Evolutionary conservation across 53 echinoderm and acorn worm species (phyloP), one percentile per base, ranked within the genome.

Genomic region (Glandiceps talaboti): DNA sequence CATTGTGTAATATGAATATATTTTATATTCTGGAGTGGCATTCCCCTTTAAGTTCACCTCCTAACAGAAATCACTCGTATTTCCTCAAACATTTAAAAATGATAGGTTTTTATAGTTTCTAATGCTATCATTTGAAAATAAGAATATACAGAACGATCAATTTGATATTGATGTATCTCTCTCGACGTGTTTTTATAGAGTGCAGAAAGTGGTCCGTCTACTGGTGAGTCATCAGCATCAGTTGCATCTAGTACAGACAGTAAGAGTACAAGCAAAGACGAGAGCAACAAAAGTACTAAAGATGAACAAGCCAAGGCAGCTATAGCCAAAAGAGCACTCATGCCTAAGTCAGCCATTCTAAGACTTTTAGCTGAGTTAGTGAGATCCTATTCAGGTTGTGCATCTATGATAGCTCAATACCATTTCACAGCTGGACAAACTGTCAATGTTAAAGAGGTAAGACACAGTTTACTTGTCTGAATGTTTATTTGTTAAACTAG

Each of bases 301-400:
- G 86, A 89, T 10, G 88, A 86, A 28, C 31, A 80, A 1, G 81
- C 91, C 31, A 92, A 92, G 87, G 84, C 77, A 77, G 64, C 64
- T 45, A 20, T 20, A 20, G 64, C 64, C 6, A 6, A 12, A 45
- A 95, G 92, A 75, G 85, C 90, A 0, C 92, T 95, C 64, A 80
- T 95, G 77, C 90, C 95, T 27, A 95, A 95, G 87, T 95, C 95
- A 0, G 84, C 92, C 64, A 89, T 92, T 75, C 72, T 95, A 32
- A 87, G 96, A 29, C 96, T 95, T 0, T 82, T 92, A 0, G 96
- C 87, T 32, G 91, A 91, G 31, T 72, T 91, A 29, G 91, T 88
- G 32, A 91, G 84, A 78, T 88, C 89, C 27, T 91, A 80, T 79
- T 74, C 76, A 30, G 95, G 81, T 73, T 85, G 83, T 32, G 96